These are phyloP conservation scores for Paralvinella palmiformis DNA, from an alignment of 1,140 invertebrate species.

Conservation along the genomic window DNA sequence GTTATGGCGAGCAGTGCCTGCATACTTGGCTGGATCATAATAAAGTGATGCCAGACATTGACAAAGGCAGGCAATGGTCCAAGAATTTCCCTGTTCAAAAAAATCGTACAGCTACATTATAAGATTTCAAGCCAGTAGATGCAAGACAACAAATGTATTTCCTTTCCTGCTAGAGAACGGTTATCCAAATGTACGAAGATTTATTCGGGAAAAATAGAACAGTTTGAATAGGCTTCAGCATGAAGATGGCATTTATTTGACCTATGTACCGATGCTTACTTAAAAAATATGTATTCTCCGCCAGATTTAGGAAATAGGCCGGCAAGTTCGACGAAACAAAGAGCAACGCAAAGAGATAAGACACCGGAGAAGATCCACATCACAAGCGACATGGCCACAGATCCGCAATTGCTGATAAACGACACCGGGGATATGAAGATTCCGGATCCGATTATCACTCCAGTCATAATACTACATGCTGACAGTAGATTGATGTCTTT, in stretches of 20 bases:
- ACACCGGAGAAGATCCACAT: slow-evolving; percentile 13
- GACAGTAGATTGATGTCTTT: not conserved
- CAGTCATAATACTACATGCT: slow-evolving; percentile 32
- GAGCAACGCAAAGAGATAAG: not conserved
- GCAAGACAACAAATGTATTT: too few relatives aligned
- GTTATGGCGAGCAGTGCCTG: slow-evolving; percentile 1
- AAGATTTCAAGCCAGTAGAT: too few relatives aligned
- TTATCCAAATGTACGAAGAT: too few relatives aligned
- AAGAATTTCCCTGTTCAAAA: slow-evolving; percentile 65
- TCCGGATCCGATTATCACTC: slow-evolving; percentile 37
- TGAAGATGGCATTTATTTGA: too few relatives aligned
- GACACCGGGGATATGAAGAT: slow-evolving; percentile 11
- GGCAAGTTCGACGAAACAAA: slow-evolving; percentile 45
- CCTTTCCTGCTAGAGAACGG: too few relatives aligned
- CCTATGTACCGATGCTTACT: too few relatives aligned
- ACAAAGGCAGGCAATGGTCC: slow-evolving; percentile 23
- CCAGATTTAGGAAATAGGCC: slow-evolving; percentile 88
- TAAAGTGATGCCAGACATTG: too few relatives aligned
- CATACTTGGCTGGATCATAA: not conserved
- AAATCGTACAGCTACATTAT: too few relatives aligned
- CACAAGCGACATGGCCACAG: slow-evolving; percentile 5
- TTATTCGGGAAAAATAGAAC: too few relatives aligned
- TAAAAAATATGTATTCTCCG: slow-evolving; percentile 88
- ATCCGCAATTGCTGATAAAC: not conserved
- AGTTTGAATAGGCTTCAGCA: too few relatives aligned